These are phyloP conservation scores for Machimus atricapillus DNA, from an alignment of 2,888 invertebrate species.

Conservation along the genomic window DNA sequence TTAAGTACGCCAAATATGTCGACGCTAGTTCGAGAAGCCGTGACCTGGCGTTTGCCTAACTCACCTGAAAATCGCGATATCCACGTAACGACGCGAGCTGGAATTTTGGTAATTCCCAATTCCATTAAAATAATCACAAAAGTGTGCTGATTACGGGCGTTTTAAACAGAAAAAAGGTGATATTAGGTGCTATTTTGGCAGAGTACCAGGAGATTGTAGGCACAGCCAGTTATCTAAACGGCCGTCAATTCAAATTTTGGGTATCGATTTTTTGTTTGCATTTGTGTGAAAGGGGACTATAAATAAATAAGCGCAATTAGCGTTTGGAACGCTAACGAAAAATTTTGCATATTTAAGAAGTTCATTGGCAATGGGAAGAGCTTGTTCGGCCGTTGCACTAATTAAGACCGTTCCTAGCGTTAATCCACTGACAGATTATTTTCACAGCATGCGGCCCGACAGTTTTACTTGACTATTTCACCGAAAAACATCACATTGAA, in stretches of 20 bases:
- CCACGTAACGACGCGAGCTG: background rate
- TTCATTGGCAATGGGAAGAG: background rate
- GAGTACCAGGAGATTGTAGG: background rate
- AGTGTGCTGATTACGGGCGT: background rate
- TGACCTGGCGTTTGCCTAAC: background rate
- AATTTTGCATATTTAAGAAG: slow-evolving; percentile 1
- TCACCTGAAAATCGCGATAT: background rate
- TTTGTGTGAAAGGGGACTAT: background rate
- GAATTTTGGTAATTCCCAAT: background rate
- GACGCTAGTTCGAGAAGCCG: background rate
- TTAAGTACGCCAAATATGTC: background rate
- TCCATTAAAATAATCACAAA: slow-evolving; percentile 7
- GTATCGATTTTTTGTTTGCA: background rate
- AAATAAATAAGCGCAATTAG: slow-evolving; percentile 11
- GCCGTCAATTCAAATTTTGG: background rate
- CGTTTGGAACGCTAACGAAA: background rate
- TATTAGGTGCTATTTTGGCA: background rate
- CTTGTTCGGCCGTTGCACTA: background rate
- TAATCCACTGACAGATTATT: background rate
- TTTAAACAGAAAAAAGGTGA: background rate
- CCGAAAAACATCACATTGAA: background rate
- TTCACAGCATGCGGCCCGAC: background rate
- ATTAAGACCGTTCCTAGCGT: background rate
- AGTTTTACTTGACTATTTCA: background rate
- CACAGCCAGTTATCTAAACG: background rate